phyloP scores from a whole-genome alignment of 2,888 invertebrate species.

The Phortica okadai region DNA sequence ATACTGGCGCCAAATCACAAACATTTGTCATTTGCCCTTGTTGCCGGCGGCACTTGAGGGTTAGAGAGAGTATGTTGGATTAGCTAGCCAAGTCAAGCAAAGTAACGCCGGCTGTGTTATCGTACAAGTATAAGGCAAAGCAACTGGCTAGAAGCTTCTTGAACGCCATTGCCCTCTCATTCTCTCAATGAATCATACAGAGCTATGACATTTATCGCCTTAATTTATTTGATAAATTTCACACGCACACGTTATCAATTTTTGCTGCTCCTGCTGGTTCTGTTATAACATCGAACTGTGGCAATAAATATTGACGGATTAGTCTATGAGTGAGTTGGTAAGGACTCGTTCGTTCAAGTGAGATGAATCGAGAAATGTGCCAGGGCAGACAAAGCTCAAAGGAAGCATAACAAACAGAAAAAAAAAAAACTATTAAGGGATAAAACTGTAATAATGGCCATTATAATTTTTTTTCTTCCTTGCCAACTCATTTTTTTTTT shows the following conservation, averaged over 20 bases:
- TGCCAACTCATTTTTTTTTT: not conserved
- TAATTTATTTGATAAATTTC: conserved; percentile 72
- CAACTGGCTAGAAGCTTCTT: conserved; percentile 40
- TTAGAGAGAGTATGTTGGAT: not conserved
- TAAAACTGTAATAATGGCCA: conserved; percentile 66
- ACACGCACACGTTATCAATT: conserved; percentile 72
- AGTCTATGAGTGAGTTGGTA: conserved; percentile 66
- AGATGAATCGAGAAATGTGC: not conserved
- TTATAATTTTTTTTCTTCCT: conserved; percentile 63
- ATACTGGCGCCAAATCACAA: conserved; percentile 3
- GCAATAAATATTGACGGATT: conserved; percentile 69
- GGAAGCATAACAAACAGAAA: conserved; percentile 14
- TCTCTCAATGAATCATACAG: conserved; percentile 63
- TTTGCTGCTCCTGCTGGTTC: conserved; percentile 39
- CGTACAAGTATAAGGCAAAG: not conserved
- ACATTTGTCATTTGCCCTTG: not conserved
- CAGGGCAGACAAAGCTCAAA: not conserved
- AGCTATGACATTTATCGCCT: conserved; percentile 70
- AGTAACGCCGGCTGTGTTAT: not conserved
- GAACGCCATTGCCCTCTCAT: not conserved
- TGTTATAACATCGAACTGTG: conserved; percentile 40
- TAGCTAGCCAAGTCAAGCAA: not conserved
- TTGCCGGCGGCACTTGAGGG: not conserved
- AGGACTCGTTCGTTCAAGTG: conserved; percentile 34
- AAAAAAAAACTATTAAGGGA: conserved; percentile 61